A percentile compares a stretch with the other conserved stretches of the same genome.
Conservation (phyloP, 1,140 invertebrate genomes). For the Lepidurus arcticus region DNA sequence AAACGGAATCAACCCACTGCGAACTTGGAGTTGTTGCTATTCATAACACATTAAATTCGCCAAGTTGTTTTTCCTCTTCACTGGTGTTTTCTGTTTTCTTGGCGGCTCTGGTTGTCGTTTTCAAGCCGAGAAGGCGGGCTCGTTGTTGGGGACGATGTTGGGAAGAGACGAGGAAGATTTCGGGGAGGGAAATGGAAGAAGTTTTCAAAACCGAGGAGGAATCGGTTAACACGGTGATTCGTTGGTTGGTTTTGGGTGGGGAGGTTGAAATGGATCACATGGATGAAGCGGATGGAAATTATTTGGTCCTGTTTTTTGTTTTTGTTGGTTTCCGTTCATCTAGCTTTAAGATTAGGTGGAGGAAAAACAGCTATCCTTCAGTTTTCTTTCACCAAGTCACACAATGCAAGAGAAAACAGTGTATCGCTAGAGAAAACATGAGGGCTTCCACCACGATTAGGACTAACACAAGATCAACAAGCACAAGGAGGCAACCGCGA, state of each 20-base stretch:
- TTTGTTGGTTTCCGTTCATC: neutral
- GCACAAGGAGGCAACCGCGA: conserved; percentile 16
- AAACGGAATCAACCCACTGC: no score
- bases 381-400: conserved; percentile 2
- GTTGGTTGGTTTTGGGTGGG: no score
- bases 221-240: no score
- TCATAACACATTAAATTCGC: neutral
- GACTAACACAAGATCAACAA: conserved; percentile 22
- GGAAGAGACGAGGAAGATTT: no score
- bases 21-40: neutral
- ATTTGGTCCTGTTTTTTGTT: neutral
- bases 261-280: no score
- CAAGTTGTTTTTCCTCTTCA: no score
- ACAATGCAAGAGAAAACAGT: neutral
- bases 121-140: no score
- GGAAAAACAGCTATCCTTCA: conserved; percentile 9
- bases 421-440: conserved; percentile 18
- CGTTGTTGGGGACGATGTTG: no score
- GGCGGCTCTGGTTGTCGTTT: no score
- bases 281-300: neutral
- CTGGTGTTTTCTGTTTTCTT: no score
- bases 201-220: no score
- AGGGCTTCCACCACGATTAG: conserved; percentile 5
- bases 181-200: no score
- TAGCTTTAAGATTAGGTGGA: neutral